These are phyloP conservation scores for Zophobas atratus DNA, from an alignment of 1,140 invertebrate genomes.

Conservation along the genomic window DNA sequence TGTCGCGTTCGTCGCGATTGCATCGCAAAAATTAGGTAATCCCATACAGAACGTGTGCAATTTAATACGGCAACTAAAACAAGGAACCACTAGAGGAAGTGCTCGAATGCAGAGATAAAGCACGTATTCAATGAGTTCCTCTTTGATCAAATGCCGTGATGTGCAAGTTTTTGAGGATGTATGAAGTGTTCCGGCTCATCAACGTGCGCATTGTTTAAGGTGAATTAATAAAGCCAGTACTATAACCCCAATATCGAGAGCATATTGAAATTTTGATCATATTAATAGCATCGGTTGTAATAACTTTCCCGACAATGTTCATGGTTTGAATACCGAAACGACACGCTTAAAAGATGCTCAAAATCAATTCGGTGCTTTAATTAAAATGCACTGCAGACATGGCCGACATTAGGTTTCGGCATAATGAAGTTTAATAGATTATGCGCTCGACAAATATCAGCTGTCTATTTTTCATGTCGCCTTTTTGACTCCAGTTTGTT, in stretches of 20 bases:
- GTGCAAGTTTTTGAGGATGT: conserved; percentile 14
- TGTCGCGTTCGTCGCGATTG: conserved; percentile 6
- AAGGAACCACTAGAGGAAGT: conserved; percentile 13
- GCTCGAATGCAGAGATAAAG: conserved; percentile 3
- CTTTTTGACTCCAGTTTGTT: background rate
- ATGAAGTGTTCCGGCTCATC: conserved; percentile 14
- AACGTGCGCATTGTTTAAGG: conserved; percentile 4
- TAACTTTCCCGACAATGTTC: conserved; percentile 14
- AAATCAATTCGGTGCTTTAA: conserved; percentile 21
- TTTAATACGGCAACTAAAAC: conserved; percentile 16
- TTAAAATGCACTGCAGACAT: conserved; percentile 20
- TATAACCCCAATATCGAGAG: conserved; percentile 11
- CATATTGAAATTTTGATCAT: conserved; percentile 22
- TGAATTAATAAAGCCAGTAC: conserved; percentile 24
- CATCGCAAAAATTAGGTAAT: conserved; percentile 40
- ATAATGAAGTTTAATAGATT: conserved; percentile 33
- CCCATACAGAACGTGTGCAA: conserved; percentile 29
- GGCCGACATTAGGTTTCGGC: conserved; percentile 14
- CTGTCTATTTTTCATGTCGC: background rate
- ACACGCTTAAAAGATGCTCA: conserved; percentile 19
- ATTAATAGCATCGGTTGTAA: conserved; percentile 13
- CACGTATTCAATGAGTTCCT: conserved; percentile 33
- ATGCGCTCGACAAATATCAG: background rate
- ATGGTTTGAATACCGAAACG: conserved; percentile 25
- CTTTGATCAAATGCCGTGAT: conserved; percentile 26